Conservation (phyloP, 2,797 vertebrate species). For the Alosa sapidissima region DNA sequence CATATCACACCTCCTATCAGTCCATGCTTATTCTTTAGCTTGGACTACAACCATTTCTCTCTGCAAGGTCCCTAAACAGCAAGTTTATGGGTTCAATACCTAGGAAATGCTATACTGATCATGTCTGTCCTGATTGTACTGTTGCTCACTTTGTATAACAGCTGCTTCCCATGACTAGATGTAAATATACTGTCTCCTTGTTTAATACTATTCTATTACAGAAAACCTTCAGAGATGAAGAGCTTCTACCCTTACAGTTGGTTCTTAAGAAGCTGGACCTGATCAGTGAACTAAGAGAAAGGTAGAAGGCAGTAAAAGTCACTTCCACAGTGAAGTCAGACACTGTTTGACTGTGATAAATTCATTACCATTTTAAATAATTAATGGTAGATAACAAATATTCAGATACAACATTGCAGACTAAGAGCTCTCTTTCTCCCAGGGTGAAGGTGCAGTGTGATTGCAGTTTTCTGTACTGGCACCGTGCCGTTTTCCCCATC, state of each 20-base stretch:
- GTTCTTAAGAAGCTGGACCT: slow-evolving; percentile 95
- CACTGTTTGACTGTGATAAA: background rate
- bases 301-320: slow-evolving; percentile 66
- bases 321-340: background rate
- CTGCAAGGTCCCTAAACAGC: background rate
- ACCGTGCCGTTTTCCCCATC: slow-evolving; percentile 94
- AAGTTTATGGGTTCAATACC: background rate
- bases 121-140: background rate
- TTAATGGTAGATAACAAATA: background rate
- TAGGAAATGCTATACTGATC: background rate
- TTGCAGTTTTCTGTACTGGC: slow-evolving; percentile 98
- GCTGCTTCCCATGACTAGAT: background rate
- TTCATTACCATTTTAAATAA: background rate
- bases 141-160: background rate
- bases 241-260: slow-evolving; percentile 89
- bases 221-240: slow-evolving; percentile 99
- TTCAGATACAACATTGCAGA: background rate
- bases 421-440: background rate
- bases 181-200: background rate
- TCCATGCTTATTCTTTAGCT: background rate
- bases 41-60: background rate
- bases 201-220: slow-evolving; percentile 53
- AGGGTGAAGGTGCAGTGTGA: slow-evolving; percentile 91
- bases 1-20: background rate
- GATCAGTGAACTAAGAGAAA: slow-evolving; percentile 91